Conservation (phyloP, 2,888 invertebrate genomes). For the Ophion slaviceki region DNA sequence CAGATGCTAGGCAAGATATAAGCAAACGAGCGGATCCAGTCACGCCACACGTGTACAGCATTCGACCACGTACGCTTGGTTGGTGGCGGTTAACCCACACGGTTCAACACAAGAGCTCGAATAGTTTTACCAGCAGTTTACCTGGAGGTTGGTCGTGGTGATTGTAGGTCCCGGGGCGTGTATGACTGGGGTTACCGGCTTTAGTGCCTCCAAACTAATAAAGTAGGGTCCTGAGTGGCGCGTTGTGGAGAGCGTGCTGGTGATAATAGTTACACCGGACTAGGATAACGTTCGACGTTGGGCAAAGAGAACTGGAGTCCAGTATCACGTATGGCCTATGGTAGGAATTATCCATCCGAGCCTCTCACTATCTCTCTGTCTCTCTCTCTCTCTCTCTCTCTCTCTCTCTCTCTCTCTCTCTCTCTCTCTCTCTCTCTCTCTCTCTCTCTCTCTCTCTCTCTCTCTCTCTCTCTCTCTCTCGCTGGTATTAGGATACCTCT, state of each 20-base stretch:
- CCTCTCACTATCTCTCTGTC: slow-evolving; percentile 18
- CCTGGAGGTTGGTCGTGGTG: slow-evolving; percentile 27
- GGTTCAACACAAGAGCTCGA: slow-evolving; percentile 6
- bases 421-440: slow-evolving; percentile 42
- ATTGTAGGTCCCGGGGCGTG: slow-evolving; percentile 48
- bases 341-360: slow-evolving; percentile 50
- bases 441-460: slow-evolving; percentile 25
- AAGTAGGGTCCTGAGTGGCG: slow-evolving; percentile 31
- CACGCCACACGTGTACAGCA: slow-evolving; percentile 27
- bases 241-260: slow-evolving; percentile 11
- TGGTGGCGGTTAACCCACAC: not conserved
- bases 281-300: slow-evolving; percentile 30
- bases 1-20: slow-evolving; percentile 58
- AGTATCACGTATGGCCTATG: slow-evolving; percentile 32
- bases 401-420: too few species aligned
- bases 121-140: slow-evolving; percentile 25
- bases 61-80: slow-evolving; percentile 13
- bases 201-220: slow-evolving; percentile 52
- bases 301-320: slow-evolving; percentile 8
- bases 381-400: too few species aligned
- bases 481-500: slow-evolving; percentile 5
- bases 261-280: slow-evolving; percentile 39
- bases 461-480: slow-evolving; percentile 22
- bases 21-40: slow-evolving; percentile 62
- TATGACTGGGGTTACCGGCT: slow-evolving; percentile 41